Conservation (phyloP, 2,888 invertebrate genomes). For the Athalia rosae region DNA sequence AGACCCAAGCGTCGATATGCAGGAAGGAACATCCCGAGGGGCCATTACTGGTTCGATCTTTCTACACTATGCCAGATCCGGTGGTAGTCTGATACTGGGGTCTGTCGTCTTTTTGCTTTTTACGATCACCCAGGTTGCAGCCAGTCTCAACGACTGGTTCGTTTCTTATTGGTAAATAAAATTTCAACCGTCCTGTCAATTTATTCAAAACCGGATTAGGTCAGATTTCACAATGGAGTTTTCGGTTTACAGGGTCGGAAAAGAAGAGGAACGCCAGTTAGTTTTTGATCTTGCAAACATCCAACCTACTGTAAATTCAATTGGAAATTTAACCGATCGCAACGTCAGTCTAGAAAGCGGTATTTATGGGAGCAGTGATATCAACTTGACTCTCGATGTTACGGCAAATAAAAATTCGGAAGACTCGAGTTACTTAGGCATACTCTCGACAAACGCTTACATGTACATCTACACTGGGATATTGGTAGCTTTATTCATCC, state of each 20-base stretch:
- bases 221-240: constrained; percentile 55
- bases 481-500: constrained; percentile 70
- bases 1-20: constrained; percentile 60
- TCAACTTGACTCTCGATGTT: neutral
- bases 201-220: neutral
- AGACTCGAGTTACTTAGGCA: constrained; percentile 51
- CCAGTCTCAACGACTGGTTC: constrained; percentile 82
- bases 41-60: constrained; percentile 72
- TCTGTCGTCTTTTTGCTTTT: constrained; percentile 74
- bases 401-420: constrained; percentile 43
- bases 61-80: constrained; percentile 75
- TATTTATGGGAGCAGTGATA: neutral
- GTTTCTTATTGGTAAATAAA: constrained; percentile 80
- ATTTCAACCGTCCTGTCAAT: constrained; percentile 51
- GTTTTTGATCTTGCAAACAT: neutral
- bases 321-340: neutral
- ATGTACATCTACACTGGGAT: constrained; percentile 79
- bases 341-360: too few species aligned
- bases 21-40: constrained; percentile 73
- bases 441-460: constrained; percentile 70
- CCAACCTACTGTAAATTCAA: neutral
- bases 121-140: constrained; percentile 77
- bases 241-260: constrained; percentile 76
- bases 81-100: constrained; percentile 74
- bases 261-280: constrained; percentile 72